Percentiles rank a stretch among this genome's conserved stretches.
phyloP scores from a whole-genome alignment of 1,140 invertebrate species.

The Oscheius sp. region DNA sequence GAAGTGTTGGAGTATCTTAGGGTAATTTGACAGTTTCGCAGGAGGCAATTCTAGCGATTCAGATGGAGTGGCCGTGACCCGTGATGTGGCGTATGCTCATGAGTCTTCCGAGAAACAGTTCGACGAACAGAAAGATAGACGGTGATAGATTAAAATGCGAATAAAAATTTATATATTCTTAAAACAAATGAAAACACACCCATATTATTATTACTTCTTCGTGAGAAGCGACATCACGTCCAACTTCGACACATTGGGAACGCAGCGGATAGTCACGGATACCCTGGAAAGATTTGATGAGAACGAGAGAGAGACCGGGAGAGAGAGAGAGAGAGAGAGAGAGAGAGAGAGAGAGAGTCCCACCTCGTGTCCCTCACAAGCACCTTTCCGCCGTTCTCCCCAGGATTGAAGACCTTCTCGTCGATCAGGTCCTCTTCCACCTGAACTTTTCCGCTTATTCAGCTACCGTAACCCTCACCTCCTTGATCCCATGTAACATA shows the following conservation, averaged over 20 bases:
- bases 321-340: conserved; percentile 8
- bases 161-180: neutral
- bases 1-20: too few species aligned
- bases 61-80: too few species aligned
- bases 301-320: too few species aligned
- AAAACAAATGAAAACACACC: neutral
- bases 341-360: conserved; percentile 3
- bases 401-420: conserved; percentile 39
- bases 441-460: conserved; percentile 70
- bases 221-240: conserved; percentile 1
- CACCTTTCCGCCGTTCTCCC: conserved; percentile 65
- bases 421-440: conserved; percentile 31
- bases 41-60: too few species aligned
- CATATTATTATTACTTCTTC: neutral
- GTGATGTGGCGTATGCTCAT: too few species aligned
- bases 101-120: too few species aligned
- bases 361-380: conserved; percentile 56
- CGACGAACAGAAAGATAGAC: too few species aligned
- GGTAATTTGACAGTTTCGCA: too few species aligned
- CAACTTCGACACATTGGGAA: conserved; percentile 81
- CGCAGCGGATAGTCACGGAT: conserved; percentile 88
- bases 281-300: conserved; percentile 70
- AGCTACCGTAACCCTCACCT: conserved; percentile 69
- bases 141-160: too few species aligned
- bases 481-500: conserved; percentile 84